These are phyloP conservation scores for Aricia agestis DNA, from an alignment of 1,140 invertebrate genomes.

Conservation along the genomic window DNA sequence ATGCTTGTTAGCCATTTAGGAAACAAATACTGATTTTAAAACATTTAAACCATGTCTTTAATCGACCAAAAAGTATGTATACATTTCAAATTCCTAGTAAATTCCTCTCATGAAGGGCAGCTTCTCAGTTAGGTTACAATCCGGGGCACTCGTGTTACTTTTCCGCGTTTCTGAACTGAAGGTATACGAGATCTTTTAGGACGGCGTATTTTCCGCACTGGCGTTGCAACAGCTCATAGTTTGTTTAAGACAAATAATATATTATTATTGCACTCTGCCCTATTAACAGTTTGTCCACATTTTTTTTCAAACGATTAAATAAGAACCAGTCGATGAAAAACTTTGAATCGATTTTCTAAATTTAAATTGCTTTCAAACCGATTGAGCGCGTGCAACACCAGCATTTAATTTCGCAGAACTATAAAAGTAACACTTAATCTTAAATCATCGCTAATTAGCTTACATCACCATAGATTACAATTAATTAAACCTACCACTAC, in stretches of 20 bases:
- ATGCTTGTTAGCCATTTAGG: too few species aligned
- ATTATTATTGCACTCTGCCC: background rate
- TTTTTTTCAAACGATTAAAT: too few species aligned
- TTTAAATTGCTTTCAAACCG: background rate
- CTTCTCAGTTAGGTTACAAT: background rate
- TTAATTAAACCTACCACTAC: constrained; percentile 36
- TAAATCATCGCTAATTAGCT: constrained; percentile 54
- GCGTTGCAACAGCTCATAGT: constrained; percentile 27
- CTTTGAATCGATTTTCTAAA: too few species aligned
- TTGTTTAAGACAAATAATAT: background rate
- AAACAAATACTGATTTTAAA: too few species aligned
- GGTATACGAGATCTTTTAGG: constrained; percentile 36
- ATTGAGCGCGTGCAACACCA: constrained; percentile 24
- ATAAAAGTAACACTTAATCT: constrained; percentile 46
- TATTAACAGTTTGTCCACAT: background rate
- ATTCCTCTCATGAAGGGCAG: too few species aligned
- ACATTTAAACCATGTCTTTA: too few species aligned
- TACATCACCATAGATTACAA: constrained; percentile 44
- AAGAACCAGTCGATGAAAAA: too few species aligned
- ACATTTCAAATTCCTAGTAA: too few species aligned
- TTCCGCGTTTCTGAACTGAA: background rate
- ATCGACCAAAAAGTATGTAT: too few species aligned
- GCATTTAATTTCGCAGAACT: constrained; percentile 42
- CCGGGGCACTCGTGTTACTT: background rate
- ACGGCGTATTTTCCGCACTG: constrained; percentile 47